Percentiles rank a stretch among this genome's conserved stretches.
Conservation (phyloP, 30 jellyfish, hydroid and myxozoan species). For the Phacellophora camtschatica region DNA sequence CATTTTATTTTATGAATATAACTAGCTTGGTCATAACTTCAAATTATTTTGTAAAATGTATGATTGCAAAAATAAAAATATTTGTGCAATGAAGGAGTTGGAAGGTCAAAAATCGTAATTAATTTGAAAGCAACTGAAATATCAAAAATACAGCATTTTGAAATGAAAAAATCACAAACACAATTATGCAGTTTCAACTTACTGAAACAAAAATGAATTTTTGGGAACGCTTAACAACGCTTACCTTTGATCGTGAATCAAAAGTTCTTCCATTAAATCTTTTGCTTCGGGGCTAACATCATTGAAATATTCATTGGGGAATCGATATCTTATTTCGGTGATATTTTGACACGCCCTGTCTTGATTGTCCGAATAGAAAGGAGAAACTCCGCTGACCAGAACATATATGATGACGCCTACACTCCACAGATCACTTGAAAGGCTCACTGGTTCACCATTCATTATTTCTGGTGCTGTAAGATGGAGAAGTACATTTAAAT, state of each 20-base stretch:
- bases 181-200: background rate
- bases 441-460: constrained; percentile 79
- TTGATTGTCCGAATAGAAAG: constrained; percentile 91
- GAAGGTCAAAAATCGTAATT: too few relatives aligned
- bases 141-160: too few relatives aligned
- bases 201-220: background rate
- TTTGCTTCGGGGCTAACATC: constrained; percentile 91
- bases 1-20: too few relatives aligned
- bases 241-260: constrained; percentile 88
- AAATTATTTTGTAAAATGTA: too few relatives aligned
- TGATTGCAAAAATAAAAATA: too few relatives aligned
- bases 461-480: constrained; percentile 92
- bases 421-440: constrained; percentile 93
- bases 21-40: too few relatives aligned
- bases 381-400: constrained; percentile 96
- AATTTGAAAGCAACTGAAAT: too few relatives aligned
- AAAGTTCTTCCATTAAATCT: constrained; percentile 89
- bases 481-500: too few relatives aligned
- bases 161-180: background rate
- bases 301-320: constrained; percentile 87
- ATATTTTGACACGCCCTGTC: constrained; percentile 92
- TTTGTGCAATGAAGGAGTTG: too few relatives aligned
- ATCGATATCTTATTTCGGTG: constrained; percentile 87
- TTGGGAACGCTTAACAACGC: background rate
- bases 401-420: constrained; percentile 96